Evolutionary conservation across 2,888 invertebrate species (phyloP), one percentile per base, ranked within the genome.

Genomic region (Therioaphis trifolii): DNA sequence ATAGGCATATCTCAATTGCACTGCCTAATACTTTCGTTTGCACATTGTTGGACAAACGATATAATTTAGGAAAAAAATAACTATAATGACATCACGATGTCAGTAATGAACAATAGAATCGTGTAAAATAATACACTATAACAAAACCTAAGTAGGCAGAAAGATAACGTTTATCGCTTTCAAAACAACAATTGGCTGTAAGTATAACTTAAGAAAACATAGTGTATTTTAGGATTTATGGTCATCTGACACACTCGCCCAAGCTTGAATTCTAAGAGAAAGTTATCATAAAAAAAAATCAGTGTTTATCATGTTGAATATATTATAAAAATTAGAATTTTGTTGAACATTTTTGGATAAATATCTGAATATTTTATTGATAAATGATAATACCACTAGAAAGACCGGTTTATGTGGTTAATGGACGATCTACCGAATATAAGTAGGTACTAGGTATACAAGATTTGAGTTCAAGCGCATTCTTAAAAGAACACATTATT

Each of bases 111-210:
- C 78, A 78, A 78, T 78, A 24, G 78, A 68, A 52, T 68, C 78
- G 35, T n/a, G 68, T 78, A 46, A 78, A 78, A 78, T 78, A 52
- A 68, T 78, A 71, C 18, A 24, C 52, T 43, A 55, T 43, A 79
- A 43, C 58, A 21, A 55, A 80, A 71, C 71, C 46, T 80, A 80
- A 80, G 71, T 80, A 80, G 18, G 69, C 79, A 71, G 69, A 80
- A 80, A 80, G 79, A 80, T 80, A 80, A 80, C 79, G 46, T 80
- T 80, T 80, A 80, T 80, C 71, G 79, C 79, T 78, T 68, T 78
- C 78, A 71, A 58, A 80, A 80, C 43, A 78, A 68, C 68, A 71
- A 71, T 71, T 29, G 46, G 46, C 58, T 11, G 21, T 52, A 69
- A 55, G 43, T 69, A 72, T 35, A 11, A 61, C 61, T 58, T 46